Percentiles rank a stretch among this genome's conserved stretches.
phyloP scores from a whole-genome alignment of 2,797 vertebrate species.

The Anolis apletophallus region DNA sequence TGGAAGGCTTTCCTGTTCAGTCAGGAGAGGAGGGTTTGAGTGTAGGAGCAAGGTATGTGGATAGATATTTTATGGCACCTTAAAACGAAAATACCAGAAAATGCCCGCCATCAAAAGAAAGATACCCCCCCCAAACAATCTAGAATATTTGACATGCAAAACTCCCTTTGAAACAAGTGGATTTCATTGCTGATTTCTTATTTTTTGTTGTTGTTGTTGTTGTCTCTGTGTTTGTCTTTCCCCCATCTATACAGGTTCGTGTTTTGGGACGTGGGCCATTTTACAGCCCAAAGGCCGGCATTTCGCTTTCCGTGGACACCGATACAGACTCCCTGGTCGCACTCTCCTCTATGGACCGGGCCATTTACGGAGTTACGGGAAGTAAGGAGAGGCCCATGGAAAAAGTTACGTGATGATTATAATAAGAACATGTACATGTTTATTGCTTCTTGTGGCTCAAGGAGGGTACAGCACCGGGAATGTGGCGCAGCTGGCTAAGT shows the following conservation, averaged over 20 bases:
- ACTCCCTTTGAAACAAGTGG: neutral
- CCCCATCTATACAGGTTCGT: constrained; percentile 69
- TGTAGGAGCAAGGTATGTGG: no score
- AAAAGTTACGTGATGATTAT: constrained; percentile 77
- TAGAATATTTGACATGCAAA: neutral
- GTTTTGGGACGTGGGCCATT: neutral
- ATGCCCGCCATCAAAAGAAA: no score
- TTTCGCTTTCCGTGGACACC: constrained; percentile 76
- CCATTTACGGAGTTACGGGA: constrained; percentile 80
- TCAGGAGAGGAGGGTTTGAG: no score
- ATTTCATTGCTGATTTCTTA: constrained; percentile 33
- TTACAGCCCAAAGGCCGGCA: constrained; percentile 79
- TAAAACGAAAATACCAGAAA: no score
- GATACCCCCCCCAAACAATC: no score
- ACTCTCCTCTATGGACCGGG: constrained; percentile 85
- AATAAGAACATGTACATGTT: no score
- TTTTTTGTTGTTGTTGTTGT: neutral
- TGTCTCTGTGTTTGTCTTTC: neutral
- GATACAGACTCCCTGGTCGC: constrained; percentile 83
- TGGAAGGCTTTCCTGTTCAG: no score
- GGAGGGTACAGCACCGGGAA: no score
- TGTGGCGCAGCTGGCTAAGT: no score
- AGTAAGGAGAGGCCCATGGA: constrained; percentile 76
- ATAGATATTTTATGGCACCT: no score
- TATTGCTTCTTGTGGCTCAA: no score